Percentiles rank a stretch among this genome's conserved stretches.
Conservation (phyloP, 2,113 vertebrate genomes). For the Clarias macrocephalus region DNA sequence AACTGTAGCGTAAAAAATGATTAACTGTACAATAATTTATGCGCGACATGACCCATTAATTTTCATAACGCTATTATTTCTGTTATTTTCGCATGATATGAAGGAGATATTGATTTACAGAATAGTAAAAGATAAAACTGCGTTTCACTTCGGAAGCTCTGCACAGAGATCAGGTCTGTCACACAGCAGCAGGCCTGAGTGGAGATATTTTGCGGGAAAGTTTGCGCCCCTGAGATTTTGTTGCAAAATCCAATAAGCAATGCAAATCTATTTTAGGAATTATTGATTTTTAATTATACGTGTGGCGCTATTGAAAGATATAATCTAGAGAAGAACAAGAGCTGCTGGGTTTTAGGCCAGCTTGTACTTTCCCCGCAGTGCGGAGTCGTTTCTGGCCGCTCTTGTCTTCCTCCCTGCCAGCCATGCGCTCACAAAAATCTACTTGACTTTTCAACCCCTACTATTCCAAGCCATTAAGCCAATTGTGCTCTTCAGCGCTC, state of each 20-base stretch:
- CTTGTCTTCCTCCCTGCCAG: constrained; percentile 39
- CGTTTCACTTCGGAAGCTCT: not conserved
- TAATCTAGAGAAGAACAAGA: not conserved
- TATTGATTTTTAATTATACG: not conserved
- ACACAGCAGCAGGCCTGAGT: not conserved
- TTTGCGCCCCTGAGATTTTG: not conserved
- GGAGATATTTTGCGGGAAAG: not conserved
- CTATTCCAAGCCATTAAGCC: constrained; percentile 71
- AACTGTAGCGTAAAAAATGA: not conserved
- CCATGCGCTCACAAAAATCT: constrained; percentile 58
- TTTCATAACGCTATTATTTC: not conserved
- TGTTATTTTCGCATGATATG: not conserved
- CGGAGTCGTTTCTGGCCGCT: constrained; percentile 40
- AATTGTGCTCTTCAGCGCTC: constrained; percentile 55
- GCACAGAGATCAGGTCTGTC: not conserved
- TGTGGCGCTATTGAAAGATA: no score
- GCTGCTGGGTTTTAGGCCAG: no score
- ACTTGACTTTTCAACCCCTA: constrained; percentile 77
- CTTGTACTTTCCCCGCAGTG: constrained; percentile 22
- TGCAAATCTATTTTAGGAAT: not conserved
- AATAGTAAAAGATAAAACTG: no score
- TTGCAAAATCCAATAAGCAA: not conserved
- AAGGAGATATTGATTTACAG: not conserved
- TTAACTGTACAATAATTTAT: not conserved
- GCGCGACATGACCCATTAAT: not conserved